phyloP scores from a whole-genome alignment of 2,888 invertebrate genomes.

The Halictus ligatus region DNA sequence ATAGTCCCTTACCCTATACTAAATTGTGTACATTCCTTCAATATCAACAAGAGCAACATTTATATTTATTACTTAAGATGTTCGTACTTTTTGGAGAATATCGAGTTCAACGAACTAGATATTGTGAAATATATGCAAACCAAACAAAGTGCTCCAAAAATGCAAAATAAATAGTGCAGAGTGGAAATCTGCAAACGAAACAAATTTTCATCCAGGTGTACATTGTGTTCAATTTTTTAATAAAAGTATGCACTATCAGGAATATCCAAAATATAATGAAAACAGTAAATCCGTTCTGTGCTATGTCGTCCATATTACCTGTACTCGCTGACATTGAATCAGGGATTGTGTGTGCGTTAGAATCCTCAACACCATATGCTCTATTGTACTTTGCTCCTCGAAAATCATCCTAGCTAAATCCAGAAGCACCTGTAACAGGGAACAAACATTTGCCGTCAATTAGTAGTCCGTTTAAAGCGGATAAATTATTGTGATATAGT shows the following conservation, averaged over 20 bases:
- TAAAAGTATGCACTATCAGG: background rate
- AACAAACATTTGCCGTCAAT: constrained; percentile 3
- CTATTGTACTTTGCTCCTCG: constrained; percentile 98
- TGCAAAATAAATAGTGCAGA: background rate
- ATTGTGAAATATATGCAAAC: background rate
- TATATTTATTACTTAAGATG: background rate
- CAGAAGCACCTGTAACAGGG: constrained; percentile 89
- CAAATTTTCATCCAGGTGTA: background rate
- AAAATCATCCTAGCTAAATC: constrained; percentile 98
- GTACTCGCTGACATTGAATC: constrained; percentile 97
- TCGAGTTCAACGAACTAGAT: background rate
- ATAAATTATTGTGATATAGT: background rate
- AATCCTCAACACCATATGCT: constrained; percentile 97
- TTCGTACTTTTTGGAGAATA: background rate
- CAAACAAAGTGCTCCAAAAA: background rate
- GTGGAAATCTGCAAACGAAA: background rate
- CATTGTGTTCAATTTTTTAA: background rate
- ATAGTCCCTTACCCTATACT: background rate
- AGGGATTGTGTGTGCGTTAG: constrained; percentile 97
- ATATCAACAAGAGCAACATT: too few relatives aligned
- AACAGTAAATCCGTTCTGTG: background rate
- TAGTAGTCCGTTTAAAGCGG: background rate
- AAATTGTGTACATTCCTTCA: background rate
- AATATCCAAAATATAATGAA: background rate
- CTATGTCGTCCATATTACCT: constrained; percentile 85